Evolutionary conservation across 2,113 vertebrate genomes (phyloP).

Genomic region (Maccullochella peelii): DNA sequence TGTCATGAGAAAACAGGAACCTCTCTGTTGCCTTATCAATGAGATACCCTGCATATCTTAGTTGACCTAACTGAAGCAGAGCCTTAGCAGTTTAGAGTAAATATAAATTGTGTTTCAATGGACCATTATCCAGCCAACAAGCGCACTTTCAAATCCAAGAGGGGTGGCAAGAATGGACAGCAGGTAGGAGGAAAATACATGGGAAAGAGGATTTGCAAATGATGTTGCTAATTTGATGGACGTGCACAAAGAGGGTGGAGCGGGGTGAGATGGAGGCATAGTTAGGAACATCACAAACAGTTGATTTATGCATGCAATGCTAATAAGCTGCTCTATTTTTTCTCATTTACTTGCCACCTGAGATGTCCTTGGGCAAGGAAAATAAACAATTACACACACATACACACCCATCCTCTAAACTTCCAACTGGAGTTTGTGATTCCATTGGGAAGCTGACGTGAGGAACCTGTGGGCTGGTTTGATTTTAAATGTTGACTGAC

Average conservation of each 20-base stretch:
- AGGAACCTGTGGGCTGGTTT: constrained; percentile 26
- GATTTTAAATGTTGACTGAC: constrained; percentile 28
- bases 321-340: constrained; percentile 65
- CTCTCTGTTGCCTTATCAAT: constrained; percentile 46
- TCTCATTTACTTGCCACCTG: constrained; percentile 64
- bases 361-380: constrained; percentile 64
- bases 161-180: not conserved
- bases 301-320: constrained; percentile 72
- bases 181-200: constrained; percentile 9
- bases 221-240: constrained; percentile 63
- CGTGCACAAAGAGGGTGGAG: constrained; percentile 25
- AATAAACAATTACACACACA: constrained; percentile 51
- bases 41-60: constrained; percentile 39
- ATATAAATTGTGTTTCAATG: constrained; percentile 25
- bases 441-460: constrained; percentile 12
- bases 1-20: constrained; percentile 60
- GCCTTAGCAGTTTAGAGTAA: constrained; percentile 1
- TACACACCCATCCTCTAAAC: not conserved
- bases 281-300: constrained; percentile 56
- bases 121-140: constrained; percentile 9
- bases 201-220: constrained; percentile 41
- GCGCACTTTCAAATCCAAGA: constrained; percentile 30
- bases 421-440: constrained; percentile 2
- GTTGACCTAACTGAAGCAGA: constrained; percentile 22
- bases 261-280: constrained; percentile 21